Evolutionary conservation across 2,888 invertebrate genomes (phyloP).

Genomic region (Dicroscelio sp.): DNA sequence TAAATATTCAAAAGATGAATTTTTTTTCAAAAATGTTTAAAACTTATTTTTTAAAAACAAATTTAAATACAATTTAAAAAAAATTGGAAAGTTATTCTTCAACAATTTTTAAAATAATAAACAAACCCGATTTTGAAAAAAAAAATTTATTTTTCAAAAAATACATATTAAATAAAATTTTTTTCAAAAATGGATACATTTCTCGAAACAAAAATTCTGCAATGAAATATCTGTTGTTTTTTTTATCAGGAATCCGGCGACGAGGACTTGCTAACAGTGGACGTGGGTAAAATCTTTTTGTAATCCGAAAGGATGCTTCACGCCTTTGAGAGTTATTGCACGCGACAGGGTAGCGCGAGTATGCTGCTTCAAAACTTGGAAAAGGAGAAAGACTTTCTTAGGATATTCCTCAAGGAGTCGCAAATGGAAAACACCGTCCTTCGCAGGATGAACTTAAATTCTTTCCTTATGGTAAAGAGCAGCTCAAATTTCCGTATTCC

Average conservation of each 20-base stretch:
- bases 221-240: neutral
- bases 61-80: no score
- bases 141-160: no score
- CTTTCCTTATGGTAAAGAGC: conserved; percentile 99
- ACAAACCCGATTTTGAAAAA: no score
- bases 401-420: conserved; percentile 98
- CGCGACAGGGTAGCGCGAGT: conserved; percentile 97
- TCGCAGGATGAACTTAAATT: conserved; percentile 98
- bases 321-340: conserved; percentile 98
- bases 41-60: no score
- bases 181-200: neutral
- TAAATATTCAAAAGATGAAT: no score
- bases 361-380: conserved; percentile 97
- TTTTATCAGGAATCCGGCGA: conserved; percentile 91
- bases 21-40: no score
- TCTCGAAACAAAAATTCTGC: neutral
- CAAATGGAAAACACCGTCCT: conserved; percentile 99
- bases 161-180: no score
- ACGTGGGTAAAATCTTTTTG: conserved; percentile 97
- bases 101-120: neutral
- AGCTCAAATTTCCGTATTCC: no score
- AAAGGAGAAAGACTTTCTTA: conserved; percentile 98
- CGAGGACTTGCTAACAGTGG: conserved; percentile 96
- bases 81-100: no score
- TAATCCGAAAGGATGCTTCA: conserved; percentile 98